These are phyloP conservation scores for Diploptera punctata DNA, from an alignment of 2,888 invertebrate species.

Conservation along the genomic window DNA sequence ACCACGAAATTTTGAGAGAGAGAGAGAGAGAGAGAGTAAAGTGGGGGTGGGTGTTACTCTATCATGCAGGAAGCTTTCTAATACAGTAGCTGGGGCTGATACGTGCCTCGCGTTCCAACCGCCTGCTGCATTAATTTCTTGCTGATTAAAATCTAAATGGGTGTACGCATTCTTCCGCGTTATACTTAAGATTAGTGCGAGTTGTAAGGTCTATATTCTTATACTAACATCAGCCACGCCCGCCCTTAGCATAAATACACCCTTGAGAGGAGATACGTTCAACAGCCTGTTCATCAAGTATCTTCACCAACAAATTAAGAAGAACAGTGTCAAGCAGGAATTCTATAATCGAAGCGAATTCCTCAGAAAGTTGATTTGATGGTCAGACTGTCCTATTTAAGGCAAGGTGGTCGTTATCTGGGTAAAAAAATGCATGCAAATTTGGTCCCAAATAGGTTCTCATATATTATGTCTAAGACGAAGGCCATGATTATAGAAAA, in stretches of 20 bases:
- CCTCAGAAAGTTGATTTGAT: too few species aligned
- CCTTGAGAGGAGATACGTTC: not conserved
- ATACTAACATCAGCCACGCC: not conserved
- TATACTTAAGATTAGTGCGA: not conserved
- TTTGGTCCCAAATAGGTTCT: too few species aligned
- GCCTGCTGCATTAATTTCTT: slow-evolving; percentile 17
- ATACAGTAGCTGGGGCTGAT: not conserved
- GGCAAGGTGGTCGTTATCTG: too few species aligned
- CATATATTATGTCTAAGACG: too few species aligned
- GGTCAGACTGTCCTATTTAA: too few species aligned
- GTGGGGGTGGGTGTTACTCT: not conserved
- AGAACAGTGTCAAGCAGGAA: too few species aligned
- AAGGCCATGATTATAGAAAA: too few species aligned
- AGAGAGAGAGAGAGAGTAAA: not conserved
- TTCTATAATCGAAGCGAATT: too few species aligned
- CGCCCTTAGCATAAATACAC: not conserved
- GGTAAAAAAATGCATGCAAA: too few species aligned
- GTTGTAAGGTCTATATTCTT: not conserved
- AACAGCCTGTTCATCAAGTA: too few species aligned
- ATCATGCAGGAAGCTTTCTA: not conserved
- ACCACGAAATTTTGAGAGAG: not conserved
- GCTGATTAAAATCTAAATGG: slow-evolving; percentile 27
- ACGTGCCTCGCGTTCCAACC: slow-evolving; percentile 20
- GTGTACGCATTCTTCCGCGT: not conserved
- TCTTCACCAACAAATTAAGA: too few species aligned